These are phyloP conservation scores for Cololabis saira DNA, from an alignment of 2,113 vertebrate species.

Conservation along the genomic window DNA sequence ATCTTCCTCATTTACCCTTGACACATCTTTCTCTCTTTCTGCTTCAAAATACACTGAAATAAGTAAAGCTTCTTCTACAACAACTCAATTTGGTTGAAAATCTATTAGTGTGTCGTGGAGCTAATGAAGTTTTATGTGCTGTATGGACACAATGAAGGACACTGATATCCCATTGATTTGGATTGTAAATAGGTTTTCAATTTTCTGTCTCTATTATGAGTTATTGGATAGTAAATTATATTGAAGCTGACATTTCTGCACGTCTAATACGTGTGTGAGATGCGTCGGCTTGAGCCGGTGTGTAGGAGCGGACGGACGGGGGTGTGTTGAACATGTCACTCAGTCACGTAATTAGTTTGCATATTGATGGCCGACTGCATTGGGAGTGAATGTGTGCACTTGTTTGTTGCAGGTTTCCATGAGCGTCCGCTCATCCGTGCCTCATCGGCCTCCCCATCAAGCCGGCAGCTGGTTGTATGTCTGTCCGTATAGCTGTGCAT, in stretches of 20 bases:
- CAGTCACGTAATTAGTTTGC: slow-evolving; percentile 77
- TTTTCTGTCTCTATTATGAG: slow-evolving; percentile 55
- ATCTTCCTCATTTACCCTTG: slow-evolving; percentile 68
- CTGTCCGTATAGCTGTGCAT: slow-evolving; percentile 40
- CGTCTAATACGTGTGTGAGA: slow-evolving; percentile 22
- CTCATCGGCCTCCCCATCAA: slow-evolving; percentile 72
- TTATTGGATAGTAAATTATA: slow-evolving; percentile 62
- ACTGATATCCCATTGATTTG: slow-evolving; percentile 70
- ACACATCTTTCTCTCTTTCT: slow-evolving; percentile 25
- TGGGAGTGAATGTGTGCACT: slow-evolving; percentile 40
- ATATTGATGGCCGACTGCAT: slow-evolving; percentile 71
- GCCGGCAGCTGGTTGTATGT: slow-evolving; percentile 73
- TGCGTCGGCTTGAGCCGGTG: not conserved
- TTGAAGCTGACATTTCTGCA: slow-evolving; percentile 70
- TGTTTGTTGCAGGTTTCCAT: slow-evolving; percentile 44
- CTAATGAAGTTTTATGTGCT: slow-evolving; percentile 71
- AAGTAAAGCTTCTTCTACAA: slow-evolving; percentile 45
- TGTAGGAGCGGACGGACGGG: slow-evolving; percentile 33
- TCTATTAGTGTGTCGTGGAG: slow-evolving; percentile 55
- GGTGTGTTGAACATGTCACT: slow-evolving; percentile 58
- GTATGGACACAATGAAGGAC: slow-evolving; percentile 64
- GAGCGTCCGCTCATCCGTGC: slow-evolving; percentile 65
- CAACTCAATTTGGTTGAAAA: slow-evolving; percentile 59
- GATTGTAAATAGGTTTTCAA: slow-evolving; percentile 74
- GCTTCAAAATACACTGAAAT: slow-evolving; percentile 54